Base-by-base conservation (phyloP, 2,888 invertebrate species). In the Congeria kusceri region DNA sequence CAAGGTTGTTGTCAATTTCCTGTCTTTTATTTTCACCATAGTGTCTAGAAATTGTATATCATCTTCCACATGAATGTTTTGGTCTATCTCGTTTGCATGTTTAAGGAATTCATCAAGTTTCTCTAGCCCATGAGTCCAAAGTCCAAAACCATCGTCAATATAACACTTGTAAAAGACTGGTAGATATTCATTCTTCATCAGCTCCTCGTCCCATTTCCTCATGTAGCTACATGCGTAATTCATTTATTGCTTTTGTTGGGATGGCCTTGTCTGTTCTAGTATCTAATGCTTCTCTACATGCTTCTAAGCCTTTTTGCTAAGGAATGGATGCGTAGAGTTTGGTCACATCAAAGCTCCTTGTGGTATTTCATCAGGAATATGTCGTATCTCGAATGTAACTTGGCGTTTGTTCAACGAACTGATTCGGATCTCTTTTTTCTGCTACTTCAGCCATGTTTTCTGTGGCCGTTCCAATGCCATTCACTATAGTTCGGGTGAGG, bases 321-420 rank as follows among this genome's bases (percentile, higher is more conserved):
- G 59, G 73, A n/a, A 66, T 58, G 23, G 58, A 57, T 39, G 59
- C 58, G 32, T 73, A 72, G 3, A 73, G 58, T 32, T 28, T 46
- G 2, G 47, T 32, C 1, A 59, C 65, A 66, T 73, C 66, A 18
- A 66, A 58, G 25, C 9, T 7, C 9, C 9, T 32, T 32, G 5
- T 32, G 32, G 32, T 7, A 32, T 32, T 32, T 32, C 32, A 32
- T 32, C 9, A 32, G 18, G 20, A 58, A 47, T 72, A 39, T 1
- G 70, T 63, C 11, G 63, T 71, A 63, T 71, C 70, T 27, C 49
- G 9, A 20, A 63, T 29, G 27, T 28, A 71, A 25, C 44, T 71
- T 3, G 63, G 56, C 5, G 53, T 28, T 11, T 13, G 7, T 56
- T 47, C 62, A 27, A 71, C 64, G 44, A 49, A 63, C 25, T 39